These are phyloP conservation scores for Cheilinus undulatus DNA, from an alignment of 2,113 vertebrate genomes.

Conservation along the genomic window DNA sequence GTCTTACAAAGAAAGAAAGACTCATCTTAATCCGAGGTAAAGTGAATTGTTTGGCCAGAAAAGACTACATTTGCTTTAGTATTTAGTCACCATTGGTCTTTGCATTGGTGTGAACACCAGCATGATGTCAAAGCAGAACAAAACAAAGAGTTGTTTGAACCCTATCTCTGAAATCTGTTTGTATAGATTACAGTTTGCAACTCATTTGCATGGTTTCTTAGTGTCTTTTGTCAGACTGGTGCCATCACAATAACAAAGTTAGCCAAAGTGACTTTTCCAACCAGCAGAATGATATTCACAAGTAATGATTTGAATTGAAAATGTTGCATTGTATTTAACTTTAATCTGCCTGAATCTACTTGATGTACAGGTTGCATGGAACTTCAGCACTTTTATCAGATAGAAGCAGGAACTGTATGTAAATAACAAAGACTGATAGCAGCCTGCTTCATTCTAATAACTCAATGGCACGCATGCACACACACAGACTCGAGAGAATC, in stretches of 20 bases:
- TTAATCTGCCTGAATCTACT: background rate
- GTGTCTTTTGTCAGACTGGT: background rate
- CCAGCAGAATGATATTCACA: background rate
- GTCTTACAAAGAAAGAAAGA: background rate
- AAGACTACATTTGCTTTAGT: background rate
- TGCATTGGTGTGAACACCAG: background rate
- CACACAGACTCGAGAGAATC: slow-evolving; percentile 6
- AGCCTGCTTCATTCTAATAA: slow-evolving; percentile 6
- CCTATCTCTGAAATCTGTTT: slow-evolving; percentile 4
- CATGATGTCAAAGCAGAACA: background rate
- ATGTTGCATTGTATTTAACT: background rate
- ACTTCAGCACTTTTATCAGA: background rate
- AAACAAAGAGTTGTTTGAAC: background rate
- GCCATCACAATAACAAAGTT: slow-evolving; percentile 1
- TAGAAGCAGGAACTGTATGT: slow-evolving; percentile 4
- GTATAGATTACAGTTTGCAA: background rate
- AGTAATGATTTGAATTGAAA: slow-evolving; percentile 25
- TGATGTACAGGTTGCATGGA: background rate
- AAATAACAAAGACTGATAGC: slow-evolving; percentile 4
- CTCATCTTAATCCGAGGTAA: background rate
- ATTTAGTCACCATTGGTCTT: background rate
- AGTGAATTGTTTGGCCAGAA: background rate
- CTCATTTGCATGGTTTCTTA: slow-evolving; percentile 25
- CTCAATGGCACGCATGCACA: background rate
- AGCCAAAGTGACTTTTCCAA: background rate